Conservation (phyloP, 2,113 vertebrate species). For the Acanthochromis polyacanthus region DNA sequence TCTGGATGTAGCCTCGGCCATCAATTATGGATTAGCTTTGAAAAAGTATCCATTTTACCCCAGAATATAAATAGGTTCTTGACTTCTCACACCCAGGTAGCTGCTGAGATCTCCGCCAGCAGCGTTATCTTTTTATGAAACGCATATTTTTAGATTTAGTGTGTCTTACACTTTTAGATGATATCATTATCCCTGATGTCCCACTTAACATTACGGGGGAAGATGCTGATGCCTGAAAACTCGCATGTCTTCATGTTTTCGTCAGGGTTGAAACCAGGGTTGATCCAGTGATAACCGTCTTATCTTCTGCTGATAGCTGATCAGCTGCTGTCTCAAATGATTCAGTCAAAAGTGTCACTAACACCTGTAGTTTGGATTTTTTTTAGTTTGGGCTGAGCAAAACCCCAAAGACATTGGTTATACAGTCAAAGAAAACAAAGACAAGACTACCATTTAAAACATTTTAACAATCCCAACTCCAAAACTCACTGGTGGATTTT, state of each 20-base stretch:
- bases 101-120: neutral
- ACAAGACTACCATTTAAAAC: too few relatives aligned
- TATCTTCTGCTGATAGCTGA: too few relatives aligned
- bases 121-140: neutral
- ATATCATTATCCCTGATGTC: neutral
- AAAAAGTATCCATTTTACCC: slow-evolving; percentile 61
- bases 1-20: slow-evolving; percentile 48
- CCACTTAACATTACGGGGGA: too few relatives aligned
- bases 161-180: neutral
- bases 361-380: too few relatives aligned
- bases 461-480: neutral
- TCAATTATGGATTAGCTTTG: slow-evolving; percentile 71
- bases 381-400: neutral
- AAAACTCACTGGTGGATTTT: too few relatives aligned
- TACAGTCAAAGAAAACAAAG: neutral
- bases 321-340: too few relatives aligned
- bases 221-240: neutral
- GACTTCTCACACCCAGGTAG: slow-evolving; percentile 35
- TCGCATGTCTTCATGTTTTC: too few relatives aligned
- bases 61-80: slow-evolving; percentile 50
- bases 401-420: neutral
- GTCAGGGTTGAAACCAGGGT: too few relatives aligned
- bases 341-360: too few relatives aligned
- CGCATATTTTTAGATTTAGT: neutral
- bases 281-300: too few relatives aligned